Evolutionary conservation across 2,797 vertebrate species (phyloP).

Genomic region (Peromyscus melanophrys): DNA sequence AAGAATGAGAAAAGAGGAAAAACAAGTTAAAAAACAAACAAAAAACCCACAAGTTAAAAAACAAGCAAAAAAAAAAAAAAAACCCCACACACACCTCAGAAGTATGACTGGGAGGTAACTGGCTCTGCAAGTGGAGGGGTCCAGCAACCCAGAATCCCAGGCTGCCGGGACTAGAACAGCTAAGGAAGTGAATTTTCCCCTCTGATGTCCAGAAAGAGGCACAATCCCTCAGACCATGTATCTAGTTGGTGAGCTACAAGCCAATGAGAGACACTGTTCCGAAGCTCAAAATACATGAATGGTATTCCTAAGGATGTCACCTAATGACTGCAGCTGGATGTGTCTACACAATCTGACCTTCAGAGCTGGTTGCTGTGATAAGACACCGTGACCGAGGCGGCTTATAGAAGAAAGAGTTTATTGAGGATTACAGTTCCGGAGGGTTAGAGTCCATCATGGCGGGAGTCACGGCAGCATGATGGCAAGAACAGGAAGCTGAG

Average conservation of each 20-base stretch:
- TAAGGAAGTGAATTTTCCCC: neutral
- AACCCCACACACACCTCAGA: too few species aligned
- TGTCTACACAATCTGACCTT: neutral
- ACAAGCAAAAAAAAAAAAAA: too few species aligned
- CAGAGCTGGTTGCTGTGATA: neutral
- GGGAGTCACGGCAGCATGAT: neutral
- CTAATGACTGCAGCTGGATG: neutral
- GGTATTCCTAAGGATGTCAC: neutral
- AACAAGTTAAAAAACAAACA: neutral
- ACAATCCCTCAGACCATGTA: too few species aligned
- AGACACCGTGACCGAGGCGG: neutral
- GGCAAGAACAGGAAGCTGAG: neutral
- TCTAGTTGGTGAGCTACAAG: neutral
- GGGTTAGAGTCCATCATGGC: neutral
- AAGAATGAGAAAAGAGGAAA: neutral
- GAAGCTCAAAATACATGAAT: neutral
- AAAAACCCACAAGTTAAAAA: too few species aligned
- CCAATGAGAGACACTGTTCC: neutral
- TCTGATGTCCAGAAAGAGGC: neutral
- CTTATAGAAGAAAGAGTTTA: neutral
- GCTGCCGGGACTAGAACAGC: neutral
- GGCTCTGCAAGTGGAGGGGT: neutral
- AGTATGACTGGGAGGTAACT: accelerated
- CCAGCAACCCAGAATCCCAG: neutral
- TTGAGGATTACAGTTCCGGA: neutral